Percentiles rank a stretch among this genome's conserved stretches.
phyloP scores from a whole-genome alignment of 2,888 invertebrate species.

The Biston stratarius region DNA sequence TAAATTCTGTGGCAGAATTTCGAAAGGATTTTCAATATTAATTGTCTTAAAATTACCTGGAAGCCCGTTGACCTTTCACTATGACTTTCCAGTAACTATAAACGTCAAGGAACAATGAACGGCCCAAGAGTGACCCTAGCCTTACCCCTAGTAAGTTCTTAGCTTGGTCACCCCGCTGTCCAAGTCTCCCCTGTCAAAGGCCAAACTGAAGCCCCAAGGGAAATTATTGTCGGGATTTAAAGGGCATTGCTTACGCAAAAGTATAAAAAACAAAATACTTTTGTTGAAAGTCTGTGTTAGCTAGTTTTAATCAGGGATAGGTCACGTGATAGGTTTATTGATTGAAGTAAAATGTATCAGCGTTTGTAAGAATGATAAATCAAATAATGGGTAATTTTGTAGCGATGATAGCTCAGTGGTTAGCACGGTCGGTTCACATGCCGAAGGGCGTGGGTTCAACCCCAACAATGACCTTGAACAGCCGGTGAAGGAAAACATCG shows the following conservation, averaged over 20 bases:
- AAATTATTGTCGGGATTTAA: conserved; percentile 87
- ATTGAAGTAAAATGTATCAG: conserved; percentile 22
- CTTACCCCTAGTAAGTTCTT: conserved; percentile 75
- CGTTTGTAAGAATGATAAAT: neutral
- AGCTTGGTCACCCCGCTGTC: conserved; percentile 75
- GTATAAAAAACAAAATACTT: conserved; percentile 80
- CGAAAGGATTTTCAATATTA: conserved; percentile 65
- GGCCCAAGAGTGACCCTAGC: conserved; percentile 78
- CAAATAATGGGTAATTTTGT: conserved; percentile 48
- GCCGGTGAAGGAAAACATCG: too few relatives aligned
- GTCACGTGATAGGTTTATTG: conserved; percentile 67
- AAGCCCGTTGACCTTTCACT: conserved; percentile 70
- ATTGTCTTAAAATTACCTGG: conserved; percentile 73
- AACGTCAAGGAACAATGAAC: conserved; percentile 83
- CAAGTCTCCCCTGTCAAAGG: conserved; percentile 83
- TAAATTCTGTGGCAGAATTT: conserved; percentile 48
- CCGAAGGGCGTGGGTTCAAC: too few relatives aligned
- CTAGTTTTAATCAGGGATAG: conserved; percentile 68
- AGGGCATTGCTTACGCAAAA: conserved; percentile 82
- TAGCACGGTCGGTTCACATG: too few relatives aligned
- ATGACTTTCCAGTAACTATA: conserved; percentile 83
- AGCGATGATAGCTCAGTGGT: too few relatives aligned
- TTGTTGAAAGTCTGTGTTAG: conserved; percentile 72
- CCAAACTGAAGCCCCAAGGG: conserved; percentile 78
- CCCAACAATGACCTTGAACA: too few relatives aligned